phyloP scores from a whole-genome alignment of 2,113 vertebrate species.

The Oenanthe oenanthe region DNA sequence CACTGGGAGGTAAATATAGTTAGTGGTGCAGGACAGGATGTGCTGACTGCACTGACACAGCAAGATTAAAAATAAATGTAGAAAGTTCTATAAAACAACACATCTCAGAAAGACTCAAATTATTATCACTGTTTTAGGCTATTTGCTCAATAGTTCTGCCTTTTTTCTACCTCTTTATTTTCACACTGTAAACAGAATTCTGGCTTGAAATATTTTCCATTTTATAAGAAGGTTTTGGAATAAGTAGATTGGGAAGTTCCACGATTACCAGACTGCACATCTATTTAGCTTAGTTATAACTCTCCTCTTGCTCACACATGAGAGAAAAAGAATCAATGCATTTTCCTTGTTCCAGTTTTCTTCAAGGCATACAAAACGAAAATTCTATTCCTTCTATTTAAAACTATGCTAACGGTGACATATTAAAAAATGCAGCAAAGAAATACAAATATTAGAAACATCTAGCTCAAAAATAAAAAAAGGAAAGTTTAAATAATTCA shows the following conservation, averaged over 20 bases:
- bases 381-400: background rate
- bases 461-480: background rate
- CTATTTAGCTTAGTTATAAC: background rate
- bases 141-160: background rate
- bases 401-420: background rate
- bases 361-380: background rate
- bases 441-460: background rate
- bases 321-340: background rate
- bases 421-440: background rate
- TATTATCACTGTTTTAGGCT: background rate
- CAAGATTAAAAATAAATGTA: background rate
- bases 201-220: background rate
- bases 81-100: background rate
- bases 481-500: background rate
- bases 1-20: background rate
- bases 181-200: background rate
- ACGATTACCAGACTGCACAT: background rate
- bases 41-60: background rate
- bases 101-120: background rate
- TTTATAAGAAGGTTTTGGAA: background rate
- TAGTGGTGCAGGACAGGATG: rapidly evolving
- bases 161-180: background rate
- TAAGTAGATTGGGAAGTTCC: background rate
- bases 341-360: background rate
- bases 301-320: background rate